Evolutionary conservation across 1,140 invertebrate genomes (phyloP).

Genomic region (Limonius californicus): DNA sequence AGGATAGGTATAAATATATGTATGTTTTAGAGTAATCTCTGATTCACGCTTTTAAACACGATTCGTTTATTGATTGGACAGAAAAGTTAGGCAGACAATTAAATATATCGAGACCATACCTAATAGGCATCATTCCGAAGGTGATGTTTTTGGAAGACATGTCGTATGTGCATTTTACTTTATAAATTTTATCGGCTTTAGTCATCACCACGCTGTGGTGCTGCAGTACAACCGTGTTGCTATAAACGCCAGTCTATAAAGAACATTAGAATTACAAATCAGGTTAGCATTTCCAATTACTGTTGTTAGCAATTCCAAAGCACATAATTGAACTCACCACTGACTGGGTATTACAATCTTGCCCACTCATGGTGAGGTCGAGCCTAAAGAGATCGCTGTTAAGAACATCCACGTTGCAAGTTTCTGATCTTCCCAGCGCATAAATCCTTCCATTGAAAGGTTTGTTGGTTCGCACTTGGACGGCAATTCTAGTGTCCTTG

Average conservation of each 20-base stretch:
- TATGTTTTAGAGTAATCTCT: too few relatives aligned
- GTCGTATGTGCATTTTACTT: constrained; percentile 94
- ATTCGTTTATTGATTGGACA: too few relatives aligned
- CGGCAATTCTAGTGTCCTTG: constrained; percentile 89
- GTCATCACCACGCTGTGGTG: constrained; percentile 96
- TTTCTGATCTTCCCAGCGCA: constrained; percentile 86
- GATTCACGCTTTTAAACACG: too few relatives aligned
- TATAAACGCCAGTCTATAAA: constrained; percentile 85
- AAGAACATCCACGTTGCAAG: constrained; percentile 90
- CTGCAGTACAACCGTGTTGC: constrained; percentile 91
- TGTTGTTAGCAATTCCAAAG: neutral
- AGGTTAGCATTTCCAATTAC: neutral
- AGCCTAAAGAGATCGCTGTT: constrained; percentile 89
- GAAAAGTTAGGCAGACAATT: too few relatives aligned
- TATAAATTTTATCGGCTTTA: constrained; percentile 95
- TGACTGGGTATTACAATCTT: constrained; percentile 91
- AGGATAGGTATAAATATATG: too few relatives aligned
- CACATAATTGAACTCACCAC: constrained; percentile 63
- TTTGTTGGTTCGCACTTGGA: constrained; percentile 87
- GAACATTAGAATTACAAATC: constrained; percentile 18
- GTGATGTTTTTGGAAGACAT: constrained; percentile 96
- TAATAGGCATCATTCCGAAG: constrained; percentile 95
- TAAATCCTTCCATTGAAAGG: constrained; percentile 94
- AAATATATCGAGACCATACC: too few relatives aligned
- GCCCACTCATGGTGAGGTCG: constrained; percentile 87